phyloP scores from a whole-genome alignment of 2,888 invertebrate species.

The Agonopterix subpropinquella region DNA sequence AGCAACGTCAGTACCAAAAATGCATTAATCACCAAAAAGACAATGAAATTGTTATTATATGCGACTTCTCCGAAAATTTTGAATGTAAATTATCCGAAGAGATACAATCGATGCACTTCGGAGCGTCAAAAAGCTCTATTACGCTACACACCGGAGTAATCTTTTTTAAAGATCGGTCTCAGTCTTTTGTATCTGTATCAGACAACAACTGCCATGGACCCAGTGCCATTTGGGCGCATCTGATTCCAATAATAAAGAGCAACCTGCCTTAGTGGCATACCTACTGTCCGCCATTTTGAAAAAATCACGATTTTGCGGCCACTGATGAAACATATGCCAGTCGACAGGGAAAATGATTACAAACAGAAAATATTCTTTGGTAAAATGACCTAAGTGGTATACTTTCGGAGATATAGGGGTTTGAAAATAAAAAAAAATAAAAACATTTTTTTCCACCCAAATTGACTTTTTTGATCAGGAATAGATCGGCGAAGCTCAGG shows the following conservation, averaged over 20 bases:
- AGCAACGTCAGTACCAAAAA: not conserved
- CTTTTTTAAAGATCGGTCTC: constrained; percentile 7
- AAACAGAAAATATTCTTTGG: no score
- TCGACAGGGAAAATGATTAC: no score
- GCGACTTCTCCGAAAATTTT: constrained; percentile 3
- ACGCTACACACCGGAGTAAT: not conserved
- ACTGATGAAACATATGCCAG: no score
- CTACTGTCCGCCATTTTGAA: no score
- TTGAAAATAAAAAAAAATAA: no score
- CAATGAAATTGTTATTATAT: constrained; percentile 3
- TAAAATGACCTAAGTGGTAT: no score
- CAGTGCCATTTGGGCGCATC: constrained; percentile 12
- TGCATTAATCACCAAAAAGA: not conserved
- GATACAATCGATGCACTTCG: constrained; percentile 9
- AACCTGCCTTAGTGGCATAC: no score
- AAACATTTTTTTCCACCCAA: no score
- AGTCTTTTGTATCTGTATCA: constrained; percentile 6
- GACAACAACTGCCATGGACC: not conserved
- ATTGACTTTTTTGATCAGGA: no score
- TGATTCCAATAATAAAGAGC: constrained; percentile 15
- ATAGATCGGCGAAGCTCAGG: no score
- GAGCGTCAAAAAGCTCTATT: not conserved
- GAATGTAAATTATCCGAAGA: constrained; percentile 8
- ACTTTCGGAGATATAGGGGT: no score
- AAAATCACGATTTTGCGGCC: no score